These are phyloP conservation scores for Nymphicus hollandicus DNA, from an alignment of 2,113 vertebrate species.

Conservation along the genomic window DNA sequence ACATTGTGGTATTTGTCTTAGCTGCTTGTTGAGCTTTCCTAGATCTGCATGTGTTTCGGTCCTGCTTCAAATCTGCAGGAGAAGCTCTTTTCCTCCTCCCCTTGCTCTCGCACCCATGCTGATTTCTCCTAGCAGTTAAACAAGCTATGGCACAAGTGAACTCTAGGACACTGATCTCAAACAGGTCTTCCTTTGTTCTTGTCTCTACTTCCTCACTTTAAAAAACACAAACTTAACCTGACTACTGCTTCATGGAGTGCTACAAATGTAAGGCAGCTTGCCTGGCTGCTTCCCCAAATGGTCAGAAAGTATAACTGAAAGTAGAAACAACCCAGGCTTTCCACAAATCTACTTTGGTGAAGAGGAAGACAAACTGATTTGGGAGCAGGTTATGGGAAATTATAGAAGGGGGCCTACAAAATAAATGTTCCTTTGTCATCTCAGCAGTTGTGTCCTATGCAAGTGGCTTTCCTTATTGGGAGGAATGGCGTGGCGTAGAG, in stretches of 20 bases:
- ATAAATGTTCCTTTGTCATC: neutral
- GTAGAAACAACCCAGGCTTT: neutral
- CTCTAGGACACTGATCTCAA: neutral
- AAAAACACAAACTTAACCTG: neutral
- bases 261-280: neutral
- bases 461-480: neutral
- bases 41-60: neutral
- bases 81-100: neutral
- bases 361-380: neutral
- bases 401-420: neutral
- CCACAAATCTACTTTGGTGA: neutral
- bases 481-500: neutral
- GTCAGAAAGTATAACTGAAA: neutral
- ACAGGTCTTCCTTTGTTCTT: neutral
- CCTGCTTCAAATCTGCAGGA: neutral
- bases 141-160: neutral
- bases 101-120: rapidly evolving
- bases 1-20: neutral
- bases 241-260: neutral
- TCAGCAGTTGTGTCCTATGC: too few relatives aligned
- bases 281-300: neutral
- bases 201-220: neutral
- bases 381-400: neutral
- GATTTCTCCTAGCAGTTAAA: neutral
- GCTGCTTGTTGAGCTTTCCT: neutral